phyloP scores from a whole-genome alignment of 92 coral and sea anemone species.

The Meandrina meandrites region DNA sequence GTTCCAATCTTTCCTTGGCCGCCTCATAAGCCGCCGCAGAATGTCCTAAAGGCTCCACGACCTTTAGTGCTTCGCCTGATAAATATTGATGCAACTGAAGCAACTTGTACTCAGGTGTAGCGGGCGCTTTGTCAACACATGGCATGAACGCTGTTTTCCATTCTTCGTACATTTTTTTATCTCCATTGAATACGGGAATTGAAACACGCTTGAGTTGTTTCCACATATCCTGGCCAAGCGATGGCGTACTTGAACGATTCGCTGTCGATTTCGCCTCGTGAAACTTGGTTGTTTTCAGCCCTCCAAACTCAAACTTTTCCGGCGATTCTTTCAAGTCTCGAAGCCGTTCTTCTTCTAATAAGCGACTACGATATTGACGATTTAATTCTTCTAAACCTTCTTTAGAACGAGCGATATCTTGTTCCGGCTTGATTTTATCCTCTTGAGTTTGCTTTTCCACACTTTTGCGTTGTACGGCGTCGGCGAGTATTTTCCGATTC shows the following conservation, averaged over 20 bases:
- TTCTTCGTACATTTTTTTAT: conserved; percentile 55
- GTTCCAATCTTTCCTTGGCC: conserved; percentile 21
- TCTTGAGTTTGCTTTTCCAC: conserved; percentile 19
- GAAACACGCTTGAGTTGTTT: conserved; percentile 68
- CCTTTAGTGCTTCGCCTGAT: background rate
- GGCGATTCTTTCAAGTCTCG: background rate
- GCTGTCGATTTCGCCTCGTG: background rate
- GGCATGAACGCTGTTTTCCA: conserved; percentile 72
- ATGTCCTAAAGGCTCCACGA: background rate
- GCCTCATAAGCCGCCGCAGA: conserved; percentile 10
- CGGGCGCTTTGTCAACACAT: conserved; percentile 12
- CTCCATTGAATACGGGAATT: conserved; percentile 66
- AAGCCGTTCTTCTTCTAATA: background rate
- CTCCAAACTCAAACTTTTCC: background rate
- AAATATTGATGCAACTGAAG: conserved; percentile 2
- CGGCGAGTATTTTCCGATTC: conserved; percentile 28
- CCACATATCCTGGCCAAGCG: conserved; percentile 23
- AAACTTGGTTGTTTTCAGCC: background rate
- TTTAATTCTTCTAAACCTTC: background rate
- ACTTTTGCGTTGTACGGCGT: conserved; percentile 17
- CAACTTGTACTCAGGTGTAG: background rate
- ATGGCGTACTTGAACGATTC: background rate
- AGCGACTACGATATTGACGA: conserved; percentile 5
- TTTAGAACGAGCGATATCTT: background rate
- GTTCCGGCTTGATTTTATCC: conserved; percentile 13